These are phyloP conservation scores for Pipa parva DNA, from an alignment of 2,113 vertebrate genomes.

Conservation along the genomic window DNA sequence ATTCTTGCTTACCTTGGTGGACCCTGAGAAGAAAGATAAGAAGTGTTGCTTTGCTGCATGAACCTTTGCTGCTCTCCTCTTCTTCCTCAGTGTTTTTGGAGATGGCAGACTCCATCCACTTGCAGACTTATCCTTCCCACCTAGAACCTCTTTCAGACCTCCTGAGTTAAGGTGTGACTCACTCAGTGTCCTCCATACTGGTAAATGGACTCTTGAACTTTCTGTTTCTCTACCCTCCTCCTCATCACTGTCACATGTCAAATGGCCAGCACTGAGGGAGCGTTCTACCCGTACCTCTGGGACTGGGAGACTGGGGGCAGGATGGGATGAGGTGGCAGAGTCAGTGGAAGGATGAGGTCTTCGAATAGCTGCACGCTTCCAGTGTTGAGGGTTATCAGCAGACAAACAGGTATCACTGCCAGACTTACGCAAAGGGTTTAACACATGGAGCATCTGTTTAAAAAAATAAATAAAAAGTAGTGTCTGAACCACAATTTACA, in stretches of 20 bases:
- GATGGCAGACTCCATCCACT: slow-evolving; percentile 48
- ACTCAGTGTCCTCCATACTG: slow-evolving; percentile 46
- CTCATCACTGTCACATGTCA: slow-evolving; percentile 30
- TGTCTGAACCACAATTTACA: no score
- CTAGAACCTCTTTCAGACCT: background rate
- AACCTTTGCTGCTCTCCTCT: slow-evolving; percentile 29
- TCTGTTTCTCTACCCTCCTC: slow-evolving; percentile 8
- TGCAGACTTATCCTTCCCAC: slow-evolving; percentile 27
- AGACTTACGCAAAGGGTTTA: slow-evolving; percentile 33
- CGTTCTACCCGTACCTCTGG: slow-evolving; percentile 36
- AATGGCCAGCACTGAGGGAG: slow-evolving; percentile 29
- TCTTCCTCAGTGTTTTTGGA: slow-evolving; percentile 46
- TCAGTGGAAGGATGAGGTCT: background rate
- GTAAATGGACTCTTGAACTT: slow-evolving; percentile 25
- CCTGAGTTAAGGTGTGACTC: slow-evolving; percentile 43
- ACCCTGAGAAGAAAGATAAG: slow-evolving; percentile 43
- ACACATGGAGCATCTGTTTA: slow-evolving; percentile 33
- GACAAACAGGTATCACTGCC: slow-evolving; percentile 36
- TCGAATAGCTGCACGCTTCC: slow-evolving; percentile 15
- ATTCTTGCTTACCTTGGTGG: slow-evolving; percentile 44
- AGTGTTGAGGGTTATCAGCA: slow-evolving; percentile 27
- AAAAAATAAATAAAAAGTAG: background rate
- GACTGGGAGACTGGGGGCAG: background rate
- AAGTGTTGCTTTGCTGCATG: slow-evolving; percentile 43
- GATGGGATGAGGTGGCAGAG: background rate